Evolutionary conservation across 2,888 invertebrate species (phyloP), one percentile per base, ranked within the genome.

Genomic region (Trichacis sp.): DNA sequence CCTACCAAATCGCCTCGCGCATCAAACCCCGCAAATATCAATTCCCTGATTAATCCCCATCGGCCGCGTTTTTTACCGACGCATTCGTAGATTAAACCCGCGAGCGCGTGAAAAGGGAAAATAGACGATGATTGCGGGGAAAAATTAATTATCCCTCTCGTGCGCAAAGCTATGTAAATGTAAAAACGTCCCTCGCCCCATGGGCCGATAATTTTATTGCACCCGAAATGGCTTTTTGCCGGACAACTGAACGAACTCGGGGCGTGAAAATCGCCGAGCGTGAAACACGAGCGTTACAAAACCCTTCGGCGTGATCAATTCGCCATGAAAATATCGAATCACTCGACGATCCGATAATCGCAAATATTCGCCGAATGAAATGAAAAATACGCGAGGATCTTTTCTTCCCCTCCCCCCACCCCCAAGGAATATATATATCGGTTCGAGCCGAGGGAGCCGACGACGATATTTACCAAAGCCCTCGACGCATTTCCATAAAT

Each of bases 171-270:
- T 38, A 38, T 14, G 63, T 24, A 53, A 51, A 59, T 59, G 59
- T 52, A 50, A 64, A 64, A 64, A 59, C 47, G 50, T 33, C 58
- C 53, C 56, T 64, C 56, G 46, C 56, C 45, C 53, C 52, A 60
- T 52, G 56, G 55, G 56, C 56, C 46, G 59, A 56, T 60, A 64
- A 64, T 64, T 60, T 60, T 38, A 60, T 59, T 56, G 59, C 59
- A 52, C 24, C 52, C 33, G 9, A 48, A 60, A 64, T 64, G 59
- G 30, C 20, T 60, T 64, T 64, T 60, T 52, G 59, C 43, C 58
- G 48, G 29, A 33, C 48, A 47, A n/a, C 30, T n/a, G 40, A 40
- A 40, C 12, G 11, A 36, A 40, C 14, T 43, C 43, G 18, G 19
- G 8, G 33, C 18, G 43, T 24, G 40, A 51, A 51, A 51, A 51